Conservation (phyloP, 2,888 invertebrate genomes). For the Trissolcus brochymenae region DNA sequence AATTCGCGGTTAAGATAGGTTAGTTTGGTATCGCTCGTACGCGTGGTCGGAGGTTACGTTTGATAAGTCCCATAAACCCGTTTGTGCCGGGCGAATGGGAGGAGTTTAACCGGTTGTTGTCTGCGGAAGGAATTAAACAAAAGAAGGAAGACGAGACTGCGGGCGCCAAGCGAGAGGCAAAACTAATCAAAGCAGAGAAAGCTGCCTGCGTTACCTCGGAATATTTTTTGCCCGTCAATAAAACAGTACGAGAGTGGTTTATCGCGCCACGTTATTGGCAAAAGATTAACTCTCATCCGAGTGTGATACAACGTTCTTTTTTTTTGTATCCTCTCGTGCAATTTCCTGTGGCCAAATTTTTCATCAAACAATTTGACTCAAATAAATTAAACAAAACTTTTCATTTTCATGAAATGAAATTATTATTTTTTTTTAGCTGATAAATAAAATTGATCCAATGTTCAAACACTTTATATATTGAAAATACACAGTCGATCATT, state of each 20-base stretch:
- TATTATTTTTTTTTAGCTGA: too few relatives aligned
- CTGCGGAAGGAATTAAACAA: constrained; percentile 52
- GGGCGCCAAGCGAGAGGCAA: constrained; percentile 23
- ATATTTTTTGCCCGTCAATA: constrained; percentile 34
- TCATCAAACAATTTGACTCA: too few relatives aligned
- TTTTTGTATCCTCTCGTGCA: too few relatives aligned
- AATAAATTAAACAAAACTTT: too few relatives aligned
- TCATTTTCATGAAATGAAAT: too few relatives aligned
- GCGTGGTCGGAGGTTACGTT: constrained; percentile 35
- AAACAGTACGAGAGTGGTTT: constrained; percentile 19
- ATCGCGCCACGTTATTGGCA: constrained; percentile 8
- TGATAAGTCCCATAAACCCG: constrained; percentile 53
- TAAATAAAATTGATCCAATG: too few relatives aligned
- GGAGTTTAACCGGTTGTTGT: constrained; percentile 51
- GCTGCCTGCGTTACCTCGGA: constrained; percentile 36
- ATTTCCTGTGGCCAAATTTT: too few relatives aligned
- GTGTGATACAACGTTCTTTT: too few relatives aligned
- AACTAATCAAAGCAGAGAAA: constrained; percentile 51
- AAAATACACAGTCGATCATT: too few relatives aligned
- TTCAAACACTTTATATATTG: too few relatives aligned
- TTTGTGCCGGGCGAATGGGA: constrained; percentile 34
- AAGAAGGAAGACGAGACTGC: constrained; percentile 48
- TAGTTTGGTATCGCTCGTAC: constrained; percentile 26
- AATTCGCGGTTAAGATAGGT: constrained; percentile 39
- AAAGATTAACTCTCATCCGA: constrained; percentile 8